Conservation (phyloP, 2,888 invertebrate species). For the Drosophila tanythrix region DNA sequence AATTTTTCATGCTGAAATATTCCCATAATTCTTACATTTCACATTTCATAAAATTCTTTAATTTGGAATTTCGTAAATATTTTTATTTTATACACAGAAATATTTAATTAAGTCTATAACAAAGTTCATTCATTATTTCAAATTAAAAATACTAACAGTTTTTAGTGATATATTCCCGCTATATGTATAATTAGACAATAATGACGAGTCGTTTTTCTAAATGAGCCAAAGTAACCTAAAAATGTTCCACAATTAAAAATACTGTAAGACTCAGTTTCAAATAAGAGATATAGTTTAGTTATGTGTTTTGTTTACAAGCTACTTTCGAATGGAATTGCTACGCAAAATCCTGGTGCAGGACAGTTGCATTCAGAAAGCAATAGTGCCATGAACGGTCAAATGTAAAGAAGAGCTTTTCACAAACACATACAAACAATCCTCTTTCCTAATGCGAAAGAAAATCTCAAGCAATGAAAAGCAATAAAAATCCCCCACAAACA, state of each 20-base stretch:
- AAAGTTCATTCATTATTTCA: neutral
- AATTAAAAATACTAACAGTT: neutral
- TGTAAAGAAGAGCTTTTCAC: neutral
- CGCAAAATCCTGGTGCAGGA: conserved; percentile 16
- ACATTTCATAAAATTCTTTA: neutral
- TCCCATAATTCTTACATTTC: neutral
- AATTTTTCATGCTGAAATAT: neutral
- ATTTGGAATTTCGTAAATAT: neutral
- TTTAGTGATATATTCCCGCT: too few species aligned
- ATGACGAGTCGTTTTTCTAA: neutral
- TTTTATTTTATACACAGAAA: neutral
- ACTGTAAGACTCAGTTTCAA: neutral
- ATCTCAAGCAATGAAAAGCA: conserved; percentile 1
- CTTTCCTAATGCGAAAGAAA: conserved; percentile 11
- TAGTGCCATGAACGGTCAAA: neutral
- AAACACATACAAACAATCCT: conserved; percentile 26
- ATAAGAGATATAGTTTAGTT: neutral
- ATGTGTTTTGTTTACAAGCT: neutral
- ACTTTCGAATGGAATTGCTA: conserved; percentile 1
- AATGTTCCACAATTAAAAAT: conserved; percentile 6
- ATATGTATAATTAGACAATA: neutral
- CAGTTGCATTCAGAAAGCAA: neutral
- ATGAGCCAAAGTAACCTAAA: conserved; percentile 27
- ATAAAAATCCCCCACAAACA: conserved; percentile 17
- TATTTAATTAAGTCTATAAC: neutral